Evolutionary conservation across 23 tunicate genomes (phyloP), one percentile per base, ranked within the genome.

Genomic region (Styela clava): DNA sequence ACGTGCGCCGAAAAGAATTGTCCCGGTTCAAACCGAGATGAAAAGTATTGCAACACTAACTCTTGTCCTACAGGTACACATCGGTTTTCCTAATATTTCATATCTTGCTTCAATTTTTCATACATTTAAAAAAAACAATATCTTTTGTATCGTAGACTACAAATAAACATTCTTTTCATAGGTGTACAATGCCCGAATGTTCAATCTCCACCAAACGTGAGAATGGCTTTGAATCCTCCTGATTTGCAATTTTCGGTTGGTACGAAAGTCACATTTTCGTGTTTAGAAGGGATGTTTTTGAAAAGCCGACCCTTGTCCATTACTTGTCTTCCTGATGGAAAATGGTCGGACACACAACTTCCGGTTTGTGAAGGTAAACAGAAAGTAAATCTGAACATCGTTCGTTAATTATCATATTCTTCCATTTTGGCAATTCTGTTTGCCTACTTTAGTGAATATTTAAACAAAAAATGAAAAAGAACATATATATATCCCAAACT

Each of bases 1-100:
- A 22, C 21, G n/a, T 76, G 81, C 29, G 64, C 31, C 16, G 37
- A 52, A 23, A 76, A 76, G 27, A 76, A 76, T 52, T 76, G 81
- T 56, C 3, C 52, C 18, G 81, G 81, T 20, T 33, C 31, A 9
- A 76, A 24, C 0, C 5, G 9, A 20, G n/a, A 76, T 9, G 20
- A 18, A 20, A 29, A 0, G 5, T 19, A 35, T 24, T 76, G 81
- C 81, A 76, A 76, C 37, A 76, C 27, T 16, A 56, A 22, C 5
- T 0, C 18, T 16, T 76, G 81, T 76, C 81, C 81, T 12, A 26
- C 81, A 44, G 64, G 64, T 52, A 1, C n/a, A n/a, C n/a, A n/a
- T n/a, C n/a, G n/a, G n/a, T n/a, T n/a, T n/a, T n/a, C n/a, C n/a
- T n/a, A n/a, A n/a, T n/a, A n/a, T n/a, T n/a, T n/a, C n/a, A n/a